Conservation (phyloP, 2,113 vertebrate species). For the Elachura formosa region DNA sequence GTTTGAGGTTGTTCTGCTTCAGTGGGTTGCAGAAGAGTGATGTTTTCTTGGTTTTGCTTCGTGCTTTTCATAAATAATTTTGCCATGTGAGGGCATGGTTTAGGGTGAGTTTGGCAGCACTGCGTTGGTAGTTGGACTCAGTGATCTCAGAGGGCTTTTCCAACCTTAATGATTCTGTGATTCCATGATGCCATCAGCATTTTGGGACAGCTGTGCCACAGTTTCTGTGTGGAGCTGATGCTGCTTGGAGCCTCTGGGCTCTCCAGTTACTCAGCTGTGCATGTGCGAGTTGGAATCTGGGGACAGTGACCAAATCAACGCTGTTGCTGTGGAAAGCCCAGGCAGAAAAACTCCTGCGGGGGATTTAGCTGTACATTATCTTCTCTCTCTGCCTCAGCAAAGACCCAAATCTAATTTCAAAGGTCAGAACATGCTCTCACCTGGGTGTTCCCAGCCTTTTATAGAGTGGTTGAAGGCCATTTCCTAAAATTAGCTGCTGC, state of each 20-base stretch:
- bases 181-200: neutral
- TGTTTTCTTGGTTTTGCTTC: neutral
- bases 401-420: constrained; percentile 15
- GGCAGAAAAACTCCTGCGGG: neutral
- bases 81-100: fast-evolving
- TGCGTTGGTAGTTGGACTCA: neutral
- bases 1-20: neutral
- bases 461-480: neutral
- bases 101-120: neutral
- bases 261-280: fast-evolving
- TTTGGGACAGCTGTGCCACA: neutral
- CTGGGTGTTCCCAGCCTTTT: constrained; percentile 4
- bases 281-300: neutral
- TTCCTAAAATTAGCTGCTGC: constrained; percentile 51
- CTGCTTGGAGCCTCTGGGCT: fast-evolving
- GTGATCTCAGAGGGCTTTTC: neutral
- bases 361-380: neutral
- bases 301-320: neutral
- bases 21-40: neutral
- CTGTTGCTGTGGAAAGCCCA: too few relatives aligned
- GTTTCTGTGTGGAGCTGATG: fast-evolving
- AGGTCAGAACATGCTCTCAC: constrained; percentile 23
- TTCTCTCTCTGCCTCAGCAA: neutral
- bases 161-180: neutral
- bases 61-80: neutral